Evolutionary conservation across 2,113 vertebrate species (phyloP).

Genomic region (Nycticryphes semicollaris): DNA sequence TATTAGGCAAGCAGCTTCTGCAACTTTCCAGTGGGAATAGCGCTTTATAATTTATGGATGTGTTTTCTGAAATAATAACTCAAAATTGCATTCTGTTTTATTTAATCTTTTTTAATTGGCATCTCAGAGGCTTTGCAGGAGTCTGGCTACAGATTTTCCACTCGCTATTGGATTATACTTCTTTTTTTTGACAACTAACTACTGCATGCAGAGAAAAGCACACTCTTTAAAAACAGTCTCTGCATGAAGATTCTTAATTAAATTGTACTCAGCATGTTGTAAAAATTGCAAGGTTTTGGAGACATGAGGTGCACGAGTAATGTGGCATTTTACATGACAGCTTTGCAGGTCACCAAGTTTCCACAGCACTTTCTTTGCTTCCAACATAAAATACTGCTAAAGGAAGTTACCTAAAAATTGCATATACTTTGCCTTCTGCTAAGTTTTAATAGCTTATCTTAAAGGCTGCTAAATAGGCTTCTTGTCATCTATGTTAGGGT

Average conservation of each 20-base stretch:
- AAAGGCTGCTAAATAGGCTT: too few relatives aligned
- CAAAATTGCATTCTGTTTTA: conserved; percentile 28
- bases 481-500: background rate
- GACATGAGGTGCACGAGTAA: background rate
- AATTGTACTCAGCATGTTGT: conserved; percentile 8
- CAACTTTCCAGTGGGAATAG: background rate
- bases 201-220: conserved; percentile 9
- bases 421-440: background rate
- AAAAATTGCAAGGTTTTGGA: conserved; percentile 17
- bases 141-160: background rate
- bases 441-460: background rate
- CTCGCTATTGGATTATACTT: background rate
- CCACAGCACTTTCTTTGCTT: background rate
- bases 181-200: background rate
- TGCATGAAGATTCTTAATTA: conserved; percentile 26
- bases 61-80: conserved; percentile 1
- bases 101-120: conserved; percentile 48
- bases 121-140: background rate
- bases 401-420: background rate
- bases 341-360: background rate
- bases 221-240: background rate
- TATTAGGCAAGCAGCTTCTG: background rate
- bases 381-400: background rate
- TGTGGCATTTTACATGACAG: background rate
- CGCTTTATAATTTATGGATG: background rate